Percentiles rank a stretch among this genome's conserved stretches.
These are phyloP conservation scores for Thunnus albacares DNA, from an alignment of 2,797 vertebrate genomes.

Conservation along the genomic window DNA sequence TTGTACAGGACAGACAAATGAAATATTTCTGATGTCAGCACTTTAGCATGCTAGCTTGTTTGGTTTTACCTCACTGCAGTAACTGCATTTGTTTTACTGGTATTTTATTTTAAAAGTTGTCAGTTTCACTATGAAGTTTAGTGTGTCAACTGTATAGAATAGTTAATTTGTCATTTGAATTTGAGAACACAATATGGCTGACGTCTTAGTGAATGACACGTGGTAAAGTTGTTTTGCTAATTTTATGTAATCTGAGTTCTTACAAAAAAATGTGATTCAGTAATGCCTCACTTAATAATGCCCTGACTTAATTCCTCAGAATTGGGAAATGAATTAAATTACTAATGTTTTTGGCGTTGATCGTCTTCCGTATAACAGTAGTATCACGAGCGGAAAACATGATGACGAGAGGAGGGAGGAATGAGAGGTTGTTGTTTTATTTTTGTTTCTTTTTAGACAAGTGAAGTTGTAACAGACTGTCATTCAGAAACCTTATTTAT, in stretches of 20 bases:
- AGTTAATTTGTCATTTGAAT: neutral
- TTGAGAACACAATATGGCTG: neutral
- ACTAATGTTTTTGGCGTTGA: neutral
- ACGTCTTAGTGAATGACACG: neutral
- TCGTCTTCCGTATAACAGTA: neutral
- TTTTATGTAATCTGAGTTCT: neutral
- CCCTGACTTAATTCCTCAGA: neutral
- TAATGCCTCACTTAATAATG: neutral
- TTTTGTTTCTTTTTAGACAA: neutral
- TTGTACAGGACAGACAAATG: neutral
- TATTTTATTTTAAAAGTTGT: constrained; percentile 1
- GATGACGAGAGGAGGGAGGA: neutral
- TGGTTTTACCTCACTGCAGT: neutral
- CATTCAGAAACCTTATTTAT: neutral
- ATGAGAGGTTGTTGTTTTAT: neutral
- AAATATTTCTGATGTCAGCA: constrained; percentile 6
- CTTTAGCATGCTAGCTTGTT: constrained; percentile 9
- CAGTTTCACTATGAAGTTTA: neutral
- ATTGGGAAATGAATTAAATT: neutral
- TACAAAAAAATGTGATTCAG: neutral
- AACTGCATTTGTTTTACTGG: constrained; percentile 13
- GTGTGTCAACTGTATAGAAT: neutral
- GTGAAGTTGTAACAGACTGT: neutral
- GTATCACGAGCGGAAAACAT: neutral
- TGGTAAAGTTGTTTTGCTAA: neutral